Evolutionary conservation across 1,140 invertebrate genomes (phyloP).

Genomic region (Drosophila saltans): DNA sequence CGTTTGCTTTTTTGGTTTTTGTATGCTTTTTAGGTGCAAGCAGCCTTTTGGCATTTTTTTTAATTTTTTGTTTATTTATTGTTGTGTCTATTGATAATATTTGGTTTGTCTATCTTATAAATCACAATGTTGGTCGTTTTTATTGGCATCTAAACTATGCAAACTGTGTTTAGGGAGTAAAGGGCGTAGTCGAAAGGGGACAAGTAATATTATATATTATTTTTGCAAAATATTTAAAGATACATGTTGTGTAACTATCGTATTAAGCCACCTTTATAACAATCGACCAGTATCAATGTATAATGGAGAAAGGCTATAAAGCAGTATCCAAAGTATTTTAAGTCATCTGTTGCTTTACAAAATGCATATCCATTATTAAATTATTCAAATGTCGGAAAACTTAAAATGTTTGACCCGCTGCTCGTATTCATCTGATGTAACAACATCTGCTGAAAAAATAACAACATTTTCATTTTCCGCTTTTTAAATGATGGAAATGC

Average conservation of each 20-base stretch:
- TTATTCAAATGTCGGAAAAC: no score
- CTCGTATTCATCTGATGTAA: no score
- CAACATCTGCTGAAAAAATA: no score
- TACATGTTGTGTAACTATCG: background rate
- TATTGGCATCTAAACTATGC: slow-evolving; percentile 75
- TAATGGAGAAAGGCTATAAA: no score
- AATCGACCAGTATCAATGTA: no score
- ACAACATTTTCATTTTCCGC: no score
- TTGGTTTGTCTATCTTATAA: slow-evolving; percentile 78
- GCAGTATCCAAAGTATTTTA: no score
- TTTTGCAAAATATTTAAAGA: background rate
- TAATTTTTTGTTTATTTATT: slow-evolving; percentile 41
- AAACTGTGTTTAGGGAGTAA: slow-evolving; percentile 32
- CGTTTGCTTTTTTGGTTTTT: slow-evolving; percentile 7
- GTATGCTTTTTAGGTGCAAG: slow-evolving; percentile 35
- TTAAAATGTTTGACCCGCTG: no score
- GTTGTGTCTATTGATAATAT: slow-evolving; percentile 73
- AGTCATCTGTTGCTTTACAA: no score
- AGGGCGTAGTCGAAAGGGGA: slow-evolving; percentile 31
- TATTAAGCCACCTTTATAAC: no score
- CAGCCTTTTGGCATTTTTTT: slow-evolving; percentile 45
- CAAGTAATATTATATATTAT: background rate
- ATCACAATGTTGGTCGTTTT: slow-evolving; percentile 73
- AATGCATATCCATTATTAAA: no score
- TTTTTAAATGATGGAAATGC: no score